A percentile compares a stretch with the other conserved stretches of the same genome.
These are phyloP conservation scores for Apodemia zela DNA, from an alignment of 2,888 invertebrate species.

Conservation along the genomic window DNA sequence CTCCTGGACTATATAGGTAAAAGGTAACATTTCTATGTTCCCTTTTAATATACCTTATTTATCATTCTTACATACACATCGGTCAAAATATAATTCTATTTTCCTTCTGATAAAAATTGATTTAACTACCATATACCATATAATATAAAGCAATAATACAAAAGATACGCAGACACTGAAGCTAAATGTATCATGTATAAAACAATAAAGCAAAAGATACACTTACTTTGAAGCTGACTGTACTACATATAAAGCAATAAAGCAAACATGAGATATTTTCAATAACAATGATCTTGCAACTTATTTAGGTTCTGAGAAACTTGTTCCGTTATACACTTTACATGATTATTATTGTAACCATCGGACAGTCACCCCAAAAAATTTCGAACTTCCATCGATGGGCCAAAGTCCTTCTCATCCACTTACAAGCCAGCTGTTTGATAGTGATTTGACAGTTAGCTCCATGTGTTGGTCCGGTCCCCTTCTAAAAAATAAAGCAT, in stretches of 20 bases:
- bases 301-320: conserved; percentile 18
- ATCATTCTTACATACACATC: too few species aligned
- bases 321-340: conserved; percentile 7
- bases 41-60: too few species aligned
- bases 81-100: too few species aligned
- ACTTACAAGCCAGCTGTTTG: background rate
- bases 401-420: background rate
- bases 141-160: too few species aligned
- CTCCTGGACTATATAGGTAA: too few species aligned
- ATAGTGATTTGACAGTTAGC: background rate
- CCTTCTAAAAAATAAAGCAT: background rate
- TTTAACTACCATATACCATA: too few species aligned
- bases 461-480: background rate
- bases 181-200: background rate
- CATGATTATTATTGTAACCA: conserved; percentile 1
- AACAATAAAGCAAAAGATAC: background rate
- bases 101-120: too few species aligned
- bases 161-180: background rate
- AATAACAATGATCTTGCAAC: conserved; percentile 25
- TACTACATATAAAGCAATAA: background rate
- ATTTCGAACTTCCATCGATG: background rate
- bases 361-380: background rate
- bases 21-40: too few species aligned
- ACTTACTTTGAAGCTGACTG: too few species aligned
- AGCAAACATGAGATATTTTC: conserved; percentile 18